Base-by-base conservation (phyloP, 1,140 invertebrate genomes). In the Papilio aristodemus region DNA sequence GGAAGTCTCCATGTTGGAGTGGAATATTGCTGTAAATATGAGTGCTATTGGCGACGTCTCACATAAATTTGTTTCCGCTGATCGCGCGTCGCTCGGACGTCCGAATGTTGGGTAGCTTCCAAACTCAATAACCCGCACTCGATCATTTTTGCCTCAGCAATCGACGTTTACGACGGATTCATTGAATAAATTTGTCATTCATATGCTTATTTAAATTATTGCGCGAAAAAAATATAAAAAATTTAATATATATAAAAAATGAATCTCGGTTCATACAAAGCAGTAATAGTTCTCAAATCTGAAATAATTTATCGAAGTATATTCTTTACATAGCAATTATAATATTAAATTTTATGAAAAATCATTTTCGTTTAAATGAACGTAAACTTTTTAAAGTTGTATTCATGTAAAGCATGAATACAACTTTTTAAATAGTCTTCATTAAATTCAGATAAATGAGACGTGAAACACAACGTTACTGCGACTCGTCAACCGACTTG, bases 61-160 rank as follows among this genome's bases (percentile, higher is more conserved):
- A 46, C 43, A 46, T 46, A 32, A 32, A 32, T 46, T 17, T 19
- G 43, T 46, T 46, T 9, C 43, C 43, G 43, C 43, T 46, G 43
- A 46, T 32, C 27, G 27, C 43, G 14, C 43, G 43, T 17, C 7
- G n/a, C 41, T 43, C 5, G 27, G 14, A 14, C 8, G 5, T 17
- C 0, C 43, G 10, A 46, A 46, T 46, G n/a, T 46, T 46, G 43
- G 43, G 43, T 9, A 17, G 17, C 17, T 46, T 46, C 43, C 43
- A 46, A 46, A 46, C 43, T 19, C 43, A 46, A 46, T 46, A 46
- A 46, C 43, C 17, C 43, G 14, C 43, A 46, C 43, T 46, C 43
- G 43, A 46, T 46, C 17, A 46, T 46, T 17, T 46, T 7, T 17
- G 17, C 14, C 8, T 46, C 43, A 46, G 43, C 43, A 46, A 46